Evolutionary conservation across 2,797 vertebrate genomes (phyloP), one percentile per base, ranked within the genome.

Genomic region (Diplodus puntazzo): DNA sequence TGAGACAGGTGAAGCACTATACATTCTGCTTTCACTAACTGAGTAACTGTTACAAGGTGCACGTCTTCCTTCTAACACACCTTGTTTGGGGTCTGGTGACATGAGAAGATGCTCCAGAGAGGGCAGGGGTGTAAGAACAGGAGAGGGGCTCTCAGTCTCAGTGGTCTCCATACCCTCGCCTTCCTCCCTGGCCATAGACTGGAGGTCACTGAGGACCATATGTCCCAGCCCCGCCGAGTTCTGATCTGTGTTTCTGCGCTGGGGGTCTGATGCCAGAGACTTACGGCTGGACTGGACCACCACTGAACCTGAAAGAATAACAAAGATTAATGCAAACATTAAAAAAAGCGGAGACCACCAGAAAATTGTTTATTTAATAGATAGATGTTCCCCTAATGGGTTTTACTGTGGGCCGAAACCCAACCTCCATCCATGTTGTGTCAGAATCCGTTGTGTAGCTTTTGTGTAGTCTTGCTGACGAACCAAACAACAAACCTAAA

Each of bases 141-240:
- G 96, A 50, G 97, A 97, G 4, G 94, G 86, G 8, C 94, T 97
- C 80, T 99, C 98, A 0, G 92, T 96, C 83, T 99, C 98, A 0
- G 95, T 96, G n/a, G 95, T 99, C 90, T 99, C 98, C 98, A 99
- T 99, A 3, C 98, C 98, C 80, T 99, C 98, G 0, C 97, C 97
- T 67, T 99, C 98, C 78, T 99, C 98, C 66, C 98, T 96, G 45
- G 97, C 95, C 77, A 96, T 93, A 30, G 95, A 89, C 55, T 97
- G 96, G 73, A 98, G 91, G 65, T 99, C 97, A 1, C 95, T 86
- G 49, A 96, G 84, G 7, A 93, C 92, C 61, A 97, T 43, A 2
- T 79, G 87, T 64, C 97, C 97, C 54, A 85, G 21, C 3, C 86
- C 92, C 0, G 82, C 23, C 16, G 87, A 86, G 73, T 71, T 90